Base-by-base conservation (phyloP, 2,797 vertebrate species). In the Chromis chromis region DNA sequence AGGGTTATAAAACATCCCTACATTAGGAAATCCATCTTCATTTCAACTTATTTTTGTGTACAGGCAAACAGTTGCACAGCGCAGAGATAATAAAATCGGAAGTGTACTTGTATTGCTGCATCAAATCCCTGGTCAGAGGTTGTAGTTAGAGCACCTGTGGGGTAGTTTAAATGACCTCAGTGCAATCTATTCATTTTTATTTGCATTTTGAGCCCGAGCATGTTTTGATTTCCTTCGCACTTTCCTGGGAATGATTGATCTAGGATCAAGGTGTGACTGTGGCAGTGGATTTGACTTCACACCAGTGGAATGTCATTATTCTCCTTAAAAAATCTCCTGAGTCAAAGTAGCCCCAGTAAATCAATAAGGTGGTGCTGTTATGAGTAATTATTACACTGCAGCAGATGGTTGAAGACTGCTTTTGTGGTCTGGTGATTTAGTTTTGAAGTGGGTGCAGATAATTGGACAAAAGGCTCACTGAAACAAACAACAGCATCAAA, bases 181-280 rank as follows among this genome's bases (percentile, higher is more conserved):
- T 55, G 39, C 27, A 76, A 42, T 65, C 65, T 60, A 36, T 83
- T 39, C 68, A 33, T 27, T 52, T 64, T 70, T 65, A 42, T 54
- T 66, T 65, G 65, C 36, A 64, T 83, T 74, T 48, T 3, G 27
- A 79, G 61, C 67, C 56, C 2, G 17, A 58, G 50, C 54, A 63
- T 70, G 69, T 73, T 89, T 74, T 64, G 39, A 74, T 76, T 87
- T 61, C 56, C 49, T 63, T 59, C 64, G 54, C 65, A 50, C 48
- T 78, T 79, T n/a, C 44, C 62, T 22, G 19, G 50, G 52, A n/a
- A 21, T 54, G 67, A 80, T 61, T 63, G 76, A 74, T 33, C 17
- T 3, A 46, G 33, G 57, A 72, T 76, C 25, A 74, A 33, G 65
- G n/a, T 66, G 62, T 19, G 61, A 55, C 56, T 63, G 17, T 39